These are phyloP conservation scores for Glyphotaelius pellucidus DNA, from an alignment of 2,888 invertebrate species.

Conservation along the genomic window DNA sequence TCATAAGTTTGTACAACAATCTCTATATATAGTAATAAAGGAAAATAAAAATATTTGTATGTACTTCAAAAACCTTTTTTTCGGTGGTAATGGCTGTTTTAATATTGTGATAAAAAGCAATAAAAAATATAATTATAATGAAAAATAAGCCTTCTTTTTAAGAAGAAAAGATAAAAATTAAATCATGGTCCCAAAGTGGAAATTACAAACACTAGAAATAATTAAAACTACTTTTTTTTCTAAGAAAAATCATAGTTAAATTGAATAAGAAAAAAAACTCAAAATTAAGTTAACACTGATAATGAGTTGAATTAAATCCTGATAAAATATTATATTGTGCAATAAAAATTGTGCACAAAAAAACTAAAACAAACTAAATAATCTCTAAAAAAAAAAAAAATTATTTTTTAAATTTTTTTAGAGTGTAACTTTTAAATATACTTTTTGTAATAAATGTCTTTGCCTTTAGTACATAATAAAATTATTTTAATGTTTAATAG, in stretches of 20 bases:
- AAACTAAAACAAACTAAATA: neutral
- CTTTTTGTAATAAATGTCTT: neutral
- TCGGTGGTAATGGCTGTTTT: neutral
- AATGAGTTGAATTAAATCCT: neutral
- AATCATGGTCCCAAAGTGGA: slow-evolving; percentile 35
- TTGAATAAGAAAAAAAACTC: neutral
- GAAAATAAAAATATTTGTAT: neutral
- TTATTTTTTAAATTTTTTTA: neutral
- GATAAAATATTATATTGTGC: neutral
- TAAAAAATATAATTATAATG: neutral
- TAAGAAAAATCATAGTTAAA: neutral
- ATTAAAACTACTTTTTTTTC: neutral
- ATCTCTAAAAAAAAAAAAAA: neutral
- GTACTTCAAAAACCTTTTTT: neutral
- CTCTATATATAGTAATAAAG: neutral
- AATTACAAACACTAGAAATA: neutral
- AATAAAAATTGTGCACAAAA: neutral
- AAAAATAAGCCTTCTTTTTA: neutral
- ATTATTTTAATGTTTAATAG: slow-evolving; percentile 21
- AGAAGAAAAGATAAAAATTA: neutral
- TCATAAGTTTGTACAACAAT: slow-evolving; percentile 42
- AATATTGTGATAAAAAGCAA: neutral
- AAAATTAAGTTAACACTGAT: neutral
- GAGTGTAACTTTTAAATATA: neutral
- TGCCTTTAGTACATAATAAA: neutral